A percentile compares a stretch with the other conserved stretches of the same genome.
phyloP scores from a whole-genome alignment of 2,113 vertebrate species.

The Amphiprion percula region DNA sequence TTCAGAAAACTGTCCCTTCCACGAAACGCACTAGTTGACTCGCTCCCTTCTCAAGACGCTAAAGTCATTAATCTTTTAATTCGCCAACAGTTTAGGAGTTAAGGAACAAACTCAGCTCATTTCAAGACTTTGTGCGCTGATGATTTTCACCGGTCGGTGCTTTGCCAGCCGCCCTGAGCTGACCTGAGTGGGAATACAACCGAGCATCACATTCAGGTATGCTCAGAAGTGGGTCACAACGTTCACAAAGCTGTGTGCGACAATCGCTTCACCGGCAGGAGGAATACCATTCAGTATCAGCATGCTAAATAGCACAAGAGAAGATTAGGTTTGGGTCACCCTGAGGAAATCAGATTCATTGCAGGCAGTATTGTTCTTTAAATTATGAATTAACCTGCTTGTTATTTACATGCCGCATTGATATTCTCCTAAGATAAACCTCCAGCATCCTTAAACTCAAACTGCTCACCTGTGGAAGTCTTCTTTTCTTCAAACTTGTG shows the following conservation, averaged over 20 bases:
- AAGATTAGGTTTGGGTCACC: not conserved
- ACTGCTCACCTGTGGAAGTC: slow-evolving; percentile 67
- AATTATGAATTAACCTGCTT: not conserved
- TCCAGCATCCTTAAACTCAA: slow-evolving; percentile 11
- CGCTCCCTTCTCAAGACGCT: slow-evolving; percentile 36
- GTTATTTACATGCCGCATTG: too few relatives aligned
- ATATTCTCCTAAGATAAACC: not conserved
- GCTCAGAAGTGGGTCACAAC: slow-evolving; percentile 42
- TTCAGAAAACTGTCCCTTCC: slow-evolving; percentile 59
- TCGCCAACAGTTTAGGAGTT: slow-evolving; percentile 30
- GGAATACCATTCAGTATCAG: not conserved
- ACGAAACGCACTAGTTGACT: slow-evolving; percentile 43
- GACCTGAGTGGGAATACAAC: slow-evolving; percentile 42
- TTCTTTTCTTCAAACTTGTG: slow-evolving; percentile 12
- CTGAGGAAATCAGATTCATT: not conserved
- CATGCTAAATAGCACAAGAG: not conserved
- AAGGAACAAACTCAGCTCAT: not conserved
- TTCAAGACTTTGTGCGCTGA: slow-evolving; percentile 27
- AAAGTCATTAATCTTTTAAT: slow-evolving; percentile 45
- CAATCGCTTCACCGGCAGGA: too few relatives aligned
- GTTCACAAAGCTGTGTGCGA: not conserved
- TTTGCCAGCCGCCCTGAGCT: slow-evolving; percentile 26
- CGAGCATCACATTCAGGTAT: slow-evolving; percentile 22
- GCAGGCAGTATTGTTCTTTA: not conserved
- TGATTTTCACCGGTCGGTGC: slow-evolving; percentile 14